A percentile compares a stretch with the other conserved stretches of the same genome.
Evolutionary conservation across 2,888 invertebrate genomes (phyloP).

Genomic region (Aphidoletes aphidimyza): DNA sequence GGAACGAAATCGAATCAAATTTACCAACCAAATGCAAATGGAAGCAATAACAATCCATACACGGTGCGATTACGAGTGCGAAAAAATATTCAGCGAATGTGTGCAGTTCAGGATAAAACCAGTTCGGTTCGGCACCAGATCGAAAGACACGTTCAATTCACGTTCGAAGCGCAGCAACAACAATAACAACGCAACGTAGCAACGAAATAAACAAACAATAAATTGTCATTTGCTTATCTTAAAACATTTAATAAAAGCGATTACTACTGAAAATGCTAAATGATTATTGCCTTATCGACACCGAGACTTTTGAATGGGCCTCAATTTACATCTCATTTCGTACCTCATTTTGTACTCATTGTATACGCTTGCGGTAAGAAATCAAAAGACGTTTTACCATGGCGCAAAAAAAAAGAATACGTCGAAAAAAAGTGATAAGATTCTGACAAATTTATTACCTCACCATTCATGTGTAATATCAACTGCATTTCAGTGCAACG

Average conservation of each 20-base stretch:
- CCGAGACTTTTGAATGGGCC: neutral
- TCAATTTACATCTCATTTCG: constrained; percentile 39
- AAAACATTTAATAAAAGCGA: constrained; percentile 54
- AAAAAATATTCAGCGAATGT: neutral
- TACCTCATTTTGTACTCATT: neutral
- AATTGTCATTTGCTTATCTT: constrained; percentile 54
- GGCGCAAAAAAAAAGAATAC: neutral
- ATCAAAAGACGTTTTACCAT: neutral
- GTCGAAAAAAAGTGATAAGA: constrained; percentile 31
- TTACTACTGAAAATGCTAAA: constrained; percentile 54
- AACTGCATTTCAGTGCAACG: neutral
- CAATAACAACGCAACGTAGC: neutral
- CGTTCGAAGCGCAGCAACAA: neutral
- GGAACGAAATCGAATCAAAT: constrained; percentile 37
- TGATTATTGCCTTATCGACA: constrained; percentile 54
- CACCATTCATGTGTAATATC: neutral
- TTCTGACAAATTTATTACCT: constrained; percentile 37
- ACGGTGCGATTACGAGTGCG: neutral
- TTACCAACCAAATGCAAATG: neutral
- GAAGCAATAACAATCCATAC: constrained; percentile 3
- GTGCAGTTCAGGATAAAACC: neutral
- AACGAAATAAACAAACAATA: constrained; percentile 54
- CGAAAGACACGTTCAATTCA: too few species aligned
- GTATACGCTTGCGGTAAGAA: neutral
- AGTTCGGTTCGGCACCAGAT: too few species aligned